Base-by-base conservation (phyloP, 37 sponge, comb jelly and placozoan genomes). In the Cliona cf. orientalis region DNA sequence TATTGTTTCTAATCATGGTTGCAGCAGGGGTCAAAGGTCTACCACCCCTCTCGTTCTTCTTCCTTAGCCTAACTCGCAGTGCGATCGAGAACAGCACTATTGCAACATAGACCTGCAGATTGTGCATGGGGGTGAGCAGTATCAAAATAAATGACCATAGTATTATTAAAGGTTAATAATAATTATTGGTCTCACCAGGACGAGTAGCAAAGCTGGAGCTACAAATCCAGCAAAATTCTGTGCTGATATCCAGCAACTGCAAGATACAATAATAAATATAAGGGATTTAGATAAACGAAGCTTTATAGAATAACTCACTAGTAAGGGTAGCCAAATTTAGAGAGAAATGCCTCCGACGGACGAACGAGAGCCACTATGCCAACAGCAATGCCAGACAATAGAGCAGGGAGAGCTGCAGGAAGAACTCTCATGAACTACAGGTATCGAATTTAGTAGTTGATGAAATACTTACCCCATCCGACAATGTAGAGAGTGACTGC, bases 391-490 rank as follows among this genome's bases (percentile, higher is more conserved):
- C 29, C 73, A 72, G 64, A 72, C 64, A 82, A 3, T 36, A 72
- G 49, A 14, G 41, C 11, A 2, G 72, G 82, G 19, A 63, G 14
- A 2, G 44, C 73, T 71, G 71, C 3, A 38, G 11, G 66, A 66
- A 35, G 11, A 66, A 32, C 25, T 14, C 5, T 36, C 66, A 32
- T 3, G 35, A 31, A 49, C 14, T 49, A 11, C 55, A 49, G 55
- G 55, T 19, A 17, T 11, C 55, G 11, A 17, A 29, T 2, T 35
- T 19, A 7, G 22, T 31, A 55, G 6, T 7, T 34, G 58, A 29
- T 11, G 2, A 31, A 22, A 2, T 21, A 78, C 71, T 70, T 23
- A 82, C 82, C 40, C 82, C 82, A 82, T 5, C 72, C 82, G 23
- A 82, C 46, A 45, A 82, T 29, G 36, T 28, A 61, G 64, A 72